phyloP scores from a whole-genome alignment of 2,888 invertebrate species.

The Drosophila crucigera region DNA sequence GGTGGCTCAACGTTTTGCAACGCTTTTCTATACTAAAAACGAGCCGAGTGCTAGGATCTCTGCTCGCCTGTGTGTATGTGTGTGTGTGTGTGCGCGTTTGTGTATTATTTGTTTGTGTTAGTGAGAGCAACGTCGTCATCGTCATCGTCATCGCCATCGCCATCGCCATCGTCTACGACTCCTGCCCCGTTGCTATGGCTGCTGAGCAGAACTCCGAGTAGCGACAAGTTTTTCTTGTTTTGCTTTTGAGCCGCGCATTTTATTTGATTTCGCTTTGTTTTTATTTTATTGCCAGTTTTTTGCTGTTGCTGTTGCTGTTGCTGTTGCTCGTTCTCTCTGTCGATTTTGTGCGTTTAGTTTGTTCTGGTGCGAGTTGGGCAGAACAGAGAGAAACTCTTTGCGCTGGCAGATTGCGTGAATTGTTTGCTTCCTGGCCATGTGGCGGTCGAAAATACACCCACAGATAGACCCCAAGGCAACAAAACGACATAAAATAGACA shows the following conservation, averaged over 20 bases:
- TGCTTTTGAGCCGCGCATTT: slow-evolving; percentile 66
- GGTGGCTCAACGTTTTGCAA: slow-evolving; percentile 70
- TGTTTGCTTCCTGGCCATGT: slow-evolving; percentile 73
- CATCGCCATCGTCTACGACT: slow-evolving; percentile 18
- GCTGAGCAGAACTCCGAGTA: slow-evolving; percentile 29
- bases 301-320: slow-evolving; percentile 8
- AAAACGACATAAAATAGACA: slow-evolving; percentile 13
- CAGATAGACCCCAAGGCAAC: slow-evolving; percentile 31
- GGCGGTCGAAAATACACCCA: slow-evolving; percentile 39
- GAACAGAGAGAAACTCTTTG: slow-evolving; percentile 27
- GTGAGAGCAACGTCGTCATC: slow-evolving; percentile 56
- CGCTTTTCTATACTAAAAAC: slow-evolving; percentile 80
- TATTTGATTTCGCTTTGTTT: slow-evolving; percentile 70
- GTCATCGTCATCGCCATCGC: slow-evolving; percentile 16
- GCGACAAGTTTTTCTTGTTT: slow-evolving; percentile 62
- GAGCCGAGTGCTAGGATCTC: slow-evolving; percentile 29
- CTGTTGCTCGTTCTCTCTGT: slow-evolving; percentile 24
- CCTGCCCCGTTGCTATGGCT: slow-evolving; percentile 16
- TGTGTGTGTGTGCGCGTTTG: slow-evolving; percentile 7
- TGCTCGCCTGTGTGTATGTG: slow-evolving; percentile 1
- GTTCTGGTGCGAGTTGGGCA: slow-evolving; percentile 4
- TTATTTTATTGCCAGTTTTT: slow-evolving; percentile 61
- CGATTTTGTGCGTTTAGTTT: slow-evolving; percentile 50
- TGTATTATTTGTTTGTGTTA: slow-evolving; percentile 32
- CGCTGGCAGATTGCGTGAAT: slow-evolving; percentile 75